phyloP scores from a whole-genome alignment of 2,113 vertebrate species.

The Rutilus rutilus region DNA sequence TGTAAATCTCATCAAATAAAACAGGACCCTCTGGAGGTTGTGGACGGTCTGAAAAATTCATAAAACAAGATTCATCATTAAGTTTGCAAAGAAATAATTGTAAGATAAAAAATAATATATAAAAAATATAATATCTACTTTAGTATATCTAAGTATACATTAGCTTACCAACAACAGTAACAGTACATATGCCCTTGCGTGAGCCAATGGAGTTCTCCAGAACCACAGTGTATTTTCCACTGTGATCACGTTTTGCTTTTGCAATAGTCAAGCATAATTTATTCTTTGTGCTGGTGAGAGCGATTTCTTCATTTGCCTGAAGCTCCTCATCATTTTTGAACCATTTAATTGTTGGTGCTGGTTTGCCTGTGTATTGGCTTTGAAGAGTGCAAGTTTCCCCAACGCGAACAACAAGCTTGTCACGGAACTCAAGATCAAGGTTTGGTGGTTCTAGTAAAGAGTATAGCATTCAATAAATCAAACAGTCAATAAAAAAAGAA shows the following conservation, averaged over 20 bases:
- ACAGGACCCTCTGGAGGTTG: slow-evolving; percentile 94
- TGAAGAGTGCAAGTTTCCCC: slow-evolving; percentile 89
- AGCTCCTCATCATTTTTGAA: slow-evolving; percentile 86
- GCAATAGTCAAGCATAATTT: slow-evolving; percentile 84
- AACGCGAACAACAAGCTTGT: slow-evolving; percentile 88
- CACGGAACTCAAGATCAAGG: slow-evolving; percentile 92
- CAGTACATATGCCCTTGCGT: slow-evolving; percentile 87
- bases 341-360: slow-evolving; percentile 87
- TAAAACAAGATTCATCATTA: neutral
- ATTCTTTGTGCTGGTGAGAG: slow-evolving; percentile 79
- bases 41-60: slow-evolving; percentile 84
- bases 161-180: slow-evolving; percentile 91
- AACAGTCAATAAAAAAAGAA: slow-evolving; percentile 36
- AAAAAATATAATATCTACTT: neutral
- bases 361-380: slow-evolving; percentile 89
- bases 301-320: slow-evolving; percentile 82
- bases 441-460: slow-evolving; percentile 84
- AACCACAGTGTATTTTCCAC: slow-evolving; percentile 86
- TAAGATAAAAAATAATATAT: neutral
- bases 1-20: slow-evolving; percentile 91
- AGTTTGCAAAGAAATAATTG: neutral
- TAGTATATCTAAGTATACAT: slow-evolving; percentile 12
- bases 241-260: slow-evolving; percentile 89
- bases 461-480: neutral
- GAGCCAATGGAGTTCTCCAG: slow-evolving; percentile 89